phyloP scores from a whole-genome alignment of 2,888 invertebrate genomes.

The Nephrotoma guestfalica region DNA sequence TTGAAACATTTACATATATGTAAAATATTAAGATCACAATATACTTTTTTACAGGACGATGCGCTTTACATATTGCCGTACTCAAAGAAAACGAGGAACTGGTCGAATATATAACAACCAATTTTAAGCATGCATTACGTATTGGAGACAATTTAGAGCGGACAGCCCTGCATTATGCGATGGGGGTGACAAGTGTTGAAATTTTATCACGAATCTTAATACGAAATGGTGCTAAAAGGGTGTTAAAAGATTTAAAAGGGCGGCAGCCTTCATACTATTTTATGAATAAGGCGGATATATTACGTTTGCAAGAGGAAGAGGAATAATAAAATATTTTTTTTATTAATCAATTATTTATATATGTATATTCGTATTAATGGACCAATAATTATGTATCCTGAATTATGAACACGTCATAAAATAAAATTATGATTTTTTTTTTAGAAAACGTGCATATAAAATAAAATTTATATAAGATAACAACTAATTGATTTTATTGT shows the following conservation, averaged over 20 bases:
- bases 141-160: slow-evolving; percentile 78
- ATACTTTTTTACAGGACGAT: slow-evolving; percentile 41
- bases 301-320: slow-evolving; percentile 72
- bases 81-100: slow-evolving; percentile 69
- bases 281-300: slow-evolving; percentile 80
- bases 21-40: background rate
- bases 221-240: slow-evolving; percentile 67
- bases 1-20: background rate
- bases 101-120: slow-evolving; percentile 57
- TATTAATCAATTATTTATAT: background rate
- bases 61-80: slow-evolving; percentile 74
- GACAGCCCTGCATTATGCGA: slow-evolving; percentile 78
- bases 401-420: background rate
- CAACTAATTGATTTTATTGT: no score
- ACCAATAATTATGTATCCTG: background rate
- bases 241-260: slow-evolving; percentile 74
- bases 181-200: slow-evolving; percentile 78
- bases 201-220: slow-evolving; percentile 65
- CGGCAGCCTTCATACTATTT: slow-evolving; percentile 84
- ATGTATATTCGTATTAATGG: background rate
- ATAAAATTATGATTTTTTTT: background rate
- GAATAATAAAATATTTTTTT: slow-evolving; percentile 24
- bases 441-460: background rate
- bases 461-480: background rate
- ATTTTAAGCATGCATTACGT: slow-evolving; percentile 56